phyloP scores from a whole-genome alignment of 2,113 vertebrate genomes.

The Oncorhynchus nerka region DNA sequence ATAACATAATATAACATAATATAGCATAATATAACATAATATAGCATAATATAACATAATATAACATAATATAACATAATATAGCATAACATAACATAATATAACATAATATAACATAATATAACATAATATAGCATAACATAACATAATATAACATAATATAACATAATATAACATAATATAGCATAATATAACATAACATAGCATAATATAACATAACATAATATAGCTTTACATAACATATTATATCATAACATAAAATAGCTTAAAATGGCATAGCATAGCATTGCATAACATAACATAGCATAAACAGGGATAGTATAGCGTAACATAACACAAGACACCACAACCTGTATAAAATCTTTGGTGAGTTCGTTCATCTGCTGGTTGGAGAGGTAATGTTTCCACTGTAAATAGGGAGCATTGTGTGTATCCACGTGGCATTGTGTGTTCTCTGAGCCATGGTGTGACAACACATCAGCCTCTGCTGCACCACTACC shows the following conservation, averaged over 20 bases:
- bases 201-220: too few species aligned
- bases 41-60: too few species aligned
- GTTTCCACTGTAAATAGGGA: slow-evolving; percentile 53
- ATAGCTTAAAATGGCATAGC: neutral
- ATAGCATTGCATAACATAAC: neutral
- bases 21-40: too few species aligned
- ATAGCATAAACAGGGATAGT: neutral
- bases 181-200: too few species aligned
- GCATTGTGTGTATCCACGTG: slow-evolving; percentile 50
- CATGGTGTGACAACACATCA: neutral
- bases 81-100: too few species aligned
- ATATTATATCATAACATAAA: neutral
- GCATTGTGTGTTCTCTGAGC: slow-evolving; percentile 5
- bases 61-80: too few species aligned
- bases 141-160: too few species aligned
- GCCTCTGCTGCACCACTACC: neutral
- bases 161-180: too few species aligned
- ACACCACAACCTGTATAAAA: slow-evolving; percentile 56
- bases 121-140: too few species aligned
- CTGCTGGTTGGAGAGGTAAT: slow-evolving; percentile 5
- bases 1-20: too few species aligned
- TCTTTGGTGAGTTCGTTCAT: slow-evolving; percentile 20
- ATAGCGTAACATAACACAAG: neutral
- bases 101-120: too few species aligned
- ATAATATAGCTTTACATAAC: too few species aligned